Evolutionary conservation across 2,888 invertebrate genomes (phyloP).

Genomic region (Coenonympha glycerion): DNA sequence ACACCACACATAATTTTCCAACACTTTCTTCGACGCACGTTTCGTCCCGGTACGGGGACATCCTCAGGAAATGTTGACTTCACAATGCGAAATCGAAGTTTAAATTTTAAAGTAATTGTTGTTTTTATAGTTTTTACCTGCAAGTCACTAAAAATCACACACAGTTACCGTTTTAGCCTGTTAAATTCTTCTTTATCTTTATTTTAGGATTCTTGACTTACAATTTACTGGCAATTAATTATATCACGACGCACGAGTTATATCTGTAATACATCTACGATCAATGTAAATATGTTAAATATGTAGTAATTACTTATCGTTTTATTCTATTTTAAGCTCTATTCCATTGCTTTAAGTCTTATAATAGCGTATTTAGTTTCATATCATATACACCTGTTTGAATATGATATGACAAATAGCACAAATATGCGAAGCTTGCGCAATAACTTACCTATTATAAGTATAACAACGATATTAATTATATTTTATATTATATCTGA

Average conservation of each 20-base stretch:
- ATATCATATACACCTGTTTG: slow-evolving; percentile 14
- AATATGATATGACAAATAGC: slow-evolving; percentile 18
- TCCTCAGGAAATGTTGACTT: too few relatives aligned
- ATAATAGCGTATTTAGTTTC: not conserved
- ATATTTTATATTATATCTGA: too few relatives aligned
- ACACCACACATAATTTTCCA: too few relatives aligned
- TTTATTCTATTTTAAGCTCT: slow-evolving; percentile 6
- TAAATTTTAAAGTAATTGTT: too few relatives aligned
- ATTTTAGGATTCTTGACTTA: not conserved
- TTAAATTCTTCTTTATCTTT: not conserved
- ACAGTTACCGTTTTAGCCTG: not conserved
- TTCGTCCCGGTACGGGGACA: too few relatives aligned
- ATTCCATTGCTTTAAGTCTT: not conserved
- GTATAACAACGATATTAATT: too few relatives aligned
- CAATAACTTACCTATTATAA: slow-evolving; percentile 3
- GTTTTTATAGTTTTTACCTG: not conserved
- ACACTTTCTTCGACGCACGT: too few relatives aligned
- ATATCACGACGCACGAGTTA: slow-evolving; percentile 14
- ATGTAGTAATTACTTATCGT: not conserved
- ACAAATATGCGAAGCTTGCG: slow-evolving; percentile 18
- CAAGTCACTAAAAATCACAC: not conserved
- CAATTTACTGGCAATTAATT: slow-evolving; percentile 12
- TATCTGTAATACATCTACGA: slow-evolving; percentile 14
- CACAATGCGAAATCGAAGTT: too few relatives aligned
- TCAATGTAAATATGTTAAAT: slow-evolving; percentile 20